These are phyloP conservation scores for Bungarus multicinctus DNA, from an alignment of 2,113 vertebrate species.

Conservation along the genomic window DNA sequence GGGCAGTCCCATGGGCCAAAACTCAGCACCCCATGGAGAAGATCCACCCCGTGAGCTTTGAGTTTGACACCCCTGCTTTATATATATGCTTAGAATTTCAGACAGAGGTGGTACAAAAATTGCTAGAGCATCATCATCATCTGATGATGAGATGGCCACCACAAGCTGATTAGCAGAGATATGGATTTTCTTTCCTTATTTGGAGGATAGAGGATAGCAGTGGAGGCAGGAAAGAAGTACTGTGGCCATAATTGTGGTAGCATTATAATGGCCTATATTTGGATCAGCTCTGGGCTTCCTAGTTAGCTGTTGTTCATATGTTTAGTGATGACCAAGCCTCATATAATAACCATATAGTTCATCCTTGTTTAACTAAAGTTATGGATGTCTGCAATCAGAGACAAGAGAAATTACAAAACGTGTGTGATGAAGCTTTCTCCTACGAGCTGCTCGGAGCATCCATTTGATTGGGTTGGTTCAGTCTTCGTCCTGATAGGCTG, in stretches of 20 bases:
- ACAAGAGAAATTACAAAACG: neutral
- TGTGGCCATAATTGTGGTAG: neutral
- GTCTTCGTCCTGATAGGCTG: too few species aligned
- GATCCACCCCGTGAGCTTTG: too few species aligned
- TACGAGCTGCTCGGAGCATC: too few species aligned
- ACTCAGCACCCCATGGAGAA: too few species aligned
- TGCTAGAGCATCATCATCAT: neutral
- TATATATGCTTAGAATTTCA: neutral
- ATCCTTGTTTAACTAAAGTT: neutral
- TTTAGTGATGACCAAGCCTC: neutral
- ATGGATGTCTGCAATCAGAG: neutral
- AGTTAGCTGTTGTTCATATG: neutral
- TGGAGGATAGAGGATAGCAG: neutral
- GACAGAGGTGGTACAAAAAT: neutral
- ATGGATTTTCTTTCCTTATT: neutral
- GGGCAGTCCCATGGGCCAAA: too few species aligned
- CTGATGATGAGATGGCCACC: neutral
- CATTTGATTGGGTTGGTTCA: too few species aligned
- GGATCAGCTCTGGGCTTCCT: neutral
- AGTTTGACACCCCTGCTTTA: neutral
- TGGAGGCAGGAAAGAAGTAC: neutral
- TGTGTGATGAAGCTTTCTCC: neutral
- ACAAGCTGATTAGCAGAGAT: neutral
- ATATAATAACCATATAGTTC: neutral
- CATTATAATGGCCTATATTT: neutral